Base-by-base conservation (phyloP, 2,888 invertebrate genomes). In the Heteropelma amictum region DNA sequence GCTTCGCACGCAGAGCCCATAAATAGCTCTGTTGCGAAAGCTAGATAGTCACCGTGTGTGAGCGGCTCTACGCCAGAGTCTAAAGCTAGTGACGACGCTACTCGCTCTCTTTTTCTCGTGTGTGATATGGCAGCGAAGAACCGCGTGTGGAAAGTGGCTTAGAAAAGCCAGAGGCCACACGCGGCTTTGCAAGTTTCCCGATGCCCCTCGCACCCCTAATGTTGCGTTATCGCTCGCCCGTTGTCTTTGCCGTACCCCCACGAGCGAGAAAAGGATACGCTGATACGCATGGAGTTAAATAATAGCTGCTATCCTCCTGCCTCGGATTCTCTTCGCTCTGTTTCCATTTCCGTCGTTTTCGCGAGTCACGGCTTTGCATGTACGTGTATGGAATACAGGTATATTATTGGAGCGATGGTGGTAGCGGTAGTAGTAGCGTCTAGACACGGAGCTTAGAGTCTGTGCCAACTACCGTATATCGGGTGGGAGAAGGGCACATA, bases 171-270 rank as follows among this genome's bases (percentile, higher is more conserved):
- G 45, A 47, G 49, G 60, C 58, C 58, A 30, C 60, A 40, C 64
- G 83, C 80, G 78, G 80, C 83, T 84, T 63, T 83, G 82, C 83
- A 81, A 85, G 79, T 83, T 85, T 77, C 78, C 72, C 72, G 26
- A 26, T 40, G 40, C 42, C 8, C 38, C 21, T 28, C 12, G 33
- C 42, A 19, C 67, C 28, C 49, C 79, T 78, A 81, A 84, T 84
- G 84, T 84, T 84, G 83, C 84, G 83, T 85, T 87, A 86, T 86
- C 84, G 83, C 83, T 84, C 35, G 82, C 78, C 74, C 42, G 64
- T 40, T 30, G 28, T 45, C 40, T 42, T 33, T 56, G 28, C 38
- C 45, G 35, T 38, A 45, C 14, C 4, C n/a, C 10, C n/a, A 56
- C 12, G 8, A 49, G 33, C 26, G 56, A 42, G 35, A 33, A 45